Evolutionary conservation across 2,797 vertebrate genomes (phyloP).

Genomic region (Neoniphon sammara): DNA sequence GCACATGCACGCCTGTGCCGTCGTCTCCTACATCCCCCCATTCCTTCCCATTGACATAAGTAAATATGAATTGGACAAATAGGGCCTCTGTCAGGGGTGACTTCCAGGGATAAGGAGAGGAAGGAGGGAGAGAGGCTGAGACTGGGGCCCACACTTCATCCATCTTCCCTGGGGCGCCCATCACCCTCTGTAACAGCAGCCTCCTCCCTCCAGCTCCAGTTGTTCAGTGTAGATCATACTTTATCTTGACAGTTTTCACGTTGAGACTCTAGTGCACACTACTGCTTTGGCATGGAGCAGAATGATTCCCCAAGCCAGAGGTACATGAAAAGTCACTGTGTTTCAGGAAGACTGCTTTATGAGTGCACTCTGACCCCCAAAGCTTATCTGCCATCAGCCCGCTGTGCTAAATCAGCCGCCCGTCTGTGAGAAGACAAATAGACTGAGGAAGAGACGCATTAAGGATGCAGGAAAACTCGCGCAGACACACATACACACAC

Average conservation of each 20-base stretch:
- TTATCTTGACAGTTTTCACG: slow-evolving; percentile 16
- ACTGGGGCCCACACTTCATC: slow-evolving; percentile 53
- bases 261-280: slow-evolving; percentile 25
- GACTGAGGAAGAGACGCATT: slow-evolving; percentile 74
- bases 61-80: slow-evolving; percentile 69
- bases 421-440: slow-evolving; percentile 78
- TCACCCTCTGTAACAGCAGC: slow-evolving; percentile 19
- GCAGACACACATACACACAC: slow-evolving; percentile 41
- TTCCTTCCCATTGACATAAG: slow-evolving; percentile 55
- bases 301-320: slow-evolving; percentile 17
- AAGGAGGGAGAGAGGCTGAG: slow-evolving; percentile 17
- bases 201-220: slow-evolving; percentile 32
- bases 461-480: slow-evolving; percentile 66
- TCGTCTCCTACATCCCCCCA: slow-evolving; percentile 26
- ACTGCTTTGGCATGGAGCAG: slow-evolving; percentile 31
- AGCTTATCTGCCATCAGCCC: slow-evolving; percentile 56
- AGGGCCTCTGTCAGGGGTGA: slow-evolving; percentile 51
- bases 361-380: slow-evolving; percentile 39
- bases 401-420: slow-evolving; percentile 54
- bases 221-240: slow-evolving; percentile 31
- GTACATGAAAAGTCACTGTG: slow-evolving; percentile 26
- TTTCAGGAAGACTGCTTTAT: slow-evolving; percentile 41
- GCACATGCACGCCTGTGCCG: background rate
- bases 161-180: slow-evolving; percentile 43
- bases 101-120: slow-evolving; percentile 60